These are phyloP conservation scores for Uloborus plumipes DNA, from an alignment of 2,888 invertebrate species.

Conservation along the genomic window DNA sequence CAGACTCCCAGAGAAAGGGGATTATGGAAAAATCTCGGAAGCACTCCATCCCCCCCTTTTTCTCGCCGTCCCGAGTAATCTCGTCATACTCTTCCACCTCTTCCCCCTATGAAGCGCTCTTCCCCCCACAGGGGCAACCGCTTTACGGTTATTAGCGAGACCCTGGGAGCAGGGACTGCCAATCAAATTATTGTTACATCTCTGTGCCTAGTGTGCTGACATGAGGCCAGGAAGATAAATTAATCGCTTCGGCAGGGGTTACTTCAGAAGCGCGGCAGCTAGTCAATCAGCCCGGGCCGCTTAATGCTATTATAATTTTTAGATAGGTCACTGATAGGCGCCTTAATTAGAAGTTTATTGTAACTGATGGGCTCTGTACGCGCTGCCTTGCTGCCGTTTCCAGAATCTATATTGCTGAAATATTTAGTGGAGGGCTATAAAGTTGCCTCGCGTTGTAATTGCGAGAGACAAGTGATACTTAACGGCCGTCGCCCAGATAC, in stretches of 20 bases:
- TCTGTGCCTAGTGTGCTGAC: constrained; percentile 35
- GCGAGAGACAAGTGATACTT: too few relatives aligned
- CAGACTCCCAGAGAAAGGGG: constrained; percentile 6
- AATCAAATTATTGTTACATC: constrained; percentile 64
- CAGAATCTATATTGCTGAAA: too few relatives aligned
- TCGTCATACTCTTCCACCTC: constrained; percentile 42
- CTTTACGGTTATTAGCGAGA: constrained; percentile 62
- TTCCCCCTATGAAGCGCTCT: constrained; percentile 47
- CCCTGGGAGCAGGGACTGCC: constrained; percentile 45
- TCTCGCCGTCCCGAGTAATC: constrained; percentile 44
- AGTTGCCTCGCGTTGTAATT: too few relatives aligned
- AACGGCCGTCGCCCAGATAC: too few relatives aligned
- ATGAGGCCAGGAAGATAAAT: constrained; percentile 50
- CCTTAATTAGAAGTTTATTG: constrained; percentile 37
- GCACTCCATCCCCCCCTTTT: constrained; percentile 46
- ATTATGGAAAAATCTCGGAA: constrained; percentile 59
- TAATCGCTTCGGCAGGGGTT: constrained; percentile 26
- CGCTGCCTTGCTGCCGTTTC: too few relatives aligned
- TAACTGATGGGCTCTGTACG: too few relatives aligned
- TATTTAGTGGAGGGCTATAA: too few relatives aligned
- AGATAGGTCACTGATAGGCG: constrained; percentile 14
- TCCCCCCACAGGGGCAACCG: constrained; percentile 66
- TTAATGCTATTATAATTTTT: constrained; percentile 8
- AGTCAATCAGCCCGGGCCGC: background rate
- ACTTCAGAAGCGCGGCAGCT: background rate